A percentile compares a stretch with the other conserved stretches of the same genome.
These are phyloP conservation scores for Cinclus cinclus DNA, from an alignment of 2,113 vertebrate genomes.

Conservation along the genomic window DNA sequence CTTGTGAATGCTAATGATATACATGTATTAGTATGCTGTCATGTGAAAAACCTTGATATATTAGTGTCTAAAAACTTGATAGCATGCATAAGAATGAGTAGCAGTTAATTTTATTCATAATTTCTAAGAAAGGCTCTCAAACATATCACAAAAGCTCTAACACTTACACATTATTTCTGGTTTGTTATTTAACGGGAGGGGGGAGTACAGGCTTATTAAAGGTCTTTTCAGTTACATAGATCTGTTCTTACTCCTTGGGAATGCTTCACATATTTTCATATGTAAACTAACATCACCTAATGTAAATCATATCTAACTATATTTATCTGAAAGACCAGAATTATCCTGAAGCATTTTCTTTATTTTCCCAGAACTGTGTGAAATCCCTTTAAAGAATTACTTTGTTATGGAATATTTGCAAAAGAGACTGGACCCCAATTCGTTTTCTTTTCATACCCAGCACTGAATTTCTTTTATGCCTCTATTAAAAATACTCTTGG, in stretches of 20 bases:
- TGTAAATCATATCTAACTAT: constrained; percentile 1
- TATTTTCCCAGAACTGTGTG: constrained; percentile 9
- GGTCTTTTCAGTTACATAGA: background rate
- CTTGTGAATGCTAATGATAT: background rate
- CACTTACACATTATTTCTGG: background rate
- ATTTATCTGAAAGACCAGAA: constrained; percentile 37
- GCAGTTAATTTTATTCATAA: background rate
- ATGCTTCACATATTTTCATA: background rate
- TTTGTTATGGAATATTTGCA: constrained; percentile 42
- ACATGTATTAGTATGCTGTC: background rate
- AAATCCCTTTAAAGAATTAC: constrained; percentile 45
- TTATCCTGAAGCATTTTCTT: constrained; percentile 19
- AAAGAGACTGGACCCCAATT: constrained; percentile 42
- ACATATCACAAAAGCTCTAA: background rate
- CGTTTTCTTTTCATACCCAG: constrained; percentile 12
- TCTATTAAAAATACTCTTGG: constrained; percentile 49
- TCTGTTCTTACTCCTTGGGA: background rate
- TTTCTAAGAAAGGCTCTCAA: background rate
- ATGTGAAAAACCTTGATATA: background rate
- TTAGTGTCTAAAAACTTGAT: background rate
- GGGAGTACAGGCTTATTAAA: background rate
- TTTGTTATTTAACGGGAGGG: background rate
- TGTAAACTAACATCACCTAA: background rate
- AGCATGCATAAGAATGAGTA: background rate
- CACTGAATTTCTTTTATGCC: background rate